Evolutionary conservation across 1,140 invertebrate species (phyloP).

Genomic region (Cydia amplana): DNA sequence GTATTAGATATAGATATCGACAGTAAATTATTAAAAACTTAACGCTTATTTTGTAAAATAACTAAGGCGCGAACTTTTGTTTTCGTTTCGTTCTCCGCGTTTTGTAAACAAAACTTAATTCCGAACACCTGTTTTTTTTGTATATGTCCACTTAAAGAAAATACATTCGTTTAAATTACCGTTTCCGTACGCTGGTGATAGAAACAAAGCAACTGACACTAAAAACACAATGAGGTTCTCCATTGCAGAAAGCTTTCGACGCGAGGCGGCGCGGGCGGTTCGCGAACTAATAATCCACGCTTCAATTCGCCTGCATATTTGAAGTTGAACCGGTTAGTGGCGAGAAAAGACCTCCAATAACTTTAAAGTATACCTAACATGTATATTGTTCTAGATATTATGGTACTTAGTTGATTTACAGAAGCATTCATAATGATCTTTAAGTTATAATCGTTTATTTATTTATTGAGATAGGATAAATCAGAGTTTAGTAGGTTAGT

Average conservation of each 20-base stretch:
- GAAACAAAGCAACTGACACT: not conserved
- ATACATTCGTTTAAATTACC: not conserved
- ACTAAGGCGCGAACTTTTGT: too few species aligned
- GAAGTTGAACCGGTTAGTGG: constrained; percentile 65
- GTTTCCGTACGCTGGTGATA: not conserved
- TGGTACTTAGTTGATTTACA: not conserved
- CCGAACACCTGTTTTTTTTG: too few species aligned
- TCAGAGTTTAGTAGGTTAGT: too few species aligned
- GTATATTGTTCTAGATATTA: not conserved
- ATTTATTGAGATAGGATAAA: too few species aligned
- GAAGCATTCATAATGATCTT: too few species aligned
- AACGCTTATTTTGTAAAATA: too few species aligned
- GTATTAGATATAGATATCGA: too few species aligned
- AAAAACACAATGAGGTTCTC: not conserved
- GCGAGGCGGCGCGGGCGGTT: constrained; percentile 49
- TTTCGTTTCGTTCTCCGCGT: too few species aligned
- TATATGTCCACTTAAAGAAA: not conserved
- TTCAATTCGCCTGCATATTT: constrained; percentile 56
- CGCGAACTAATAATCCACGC: constrained; percentile 55
- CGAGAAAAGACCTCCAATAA: constrained; percentile 47
- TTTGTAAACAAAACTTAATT: too few species aligned
- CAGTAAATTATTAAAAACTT: too few species aligned
- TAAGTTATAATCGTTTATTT: too few species aligned
- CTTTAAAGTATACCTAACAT: not conserved
- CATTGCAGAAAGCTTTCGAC: constrained; percentile 36